phyloP scores from a whole-genome alignment of 2,797 vertebrate species.

The Perodicticus potto region DNA sequence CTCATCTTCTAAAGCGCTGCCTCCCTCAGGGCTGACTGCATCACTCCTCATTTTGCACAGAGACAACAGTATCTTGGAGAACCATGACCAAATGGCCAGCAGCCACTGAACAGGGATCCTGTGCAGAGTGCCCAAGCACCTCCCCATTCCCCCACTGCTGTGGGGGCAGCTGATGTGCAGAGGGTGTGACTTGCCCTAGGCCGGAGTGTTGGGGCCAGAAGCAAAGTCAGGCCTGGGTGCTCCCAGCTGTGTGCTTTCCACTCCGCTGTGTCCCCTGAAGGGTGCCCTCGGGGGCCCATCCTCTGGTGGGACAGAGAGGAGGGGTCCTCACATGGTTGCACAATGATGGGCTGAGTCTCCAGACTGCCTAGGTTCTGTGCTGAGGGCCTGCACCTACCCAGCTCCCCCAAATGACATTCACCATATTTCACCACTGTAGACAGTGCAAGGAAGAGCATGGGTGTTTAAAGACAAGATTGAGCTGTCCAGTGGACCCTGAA shows the following conservation, averaged over 20 bases:
- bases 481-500: background rate
- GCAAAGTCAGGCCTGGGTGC: background rate
- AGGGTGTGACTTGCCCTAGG: background rate
- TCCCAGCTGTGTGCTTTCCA: background rate
- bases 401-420: rapidly evolving
- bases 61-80: background rate
- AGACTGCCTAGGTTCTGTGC: background rate
- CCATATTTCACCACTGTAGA: background rate
- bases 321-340: rapidly evolving
- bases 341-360: background rate
- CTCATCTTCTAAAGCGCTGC: background rate
- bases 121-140: background rate
- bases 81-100: background rate
- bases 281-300: rapidly evolving
- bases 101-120: background rate
- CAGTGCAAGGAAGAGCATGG: background rate
- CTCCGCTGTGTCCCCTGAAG: background rate
- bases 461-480: background rate
- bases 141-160: background rate
- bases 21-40: rapidly evolving
- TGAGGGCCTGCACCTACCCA: rapidly evolving
- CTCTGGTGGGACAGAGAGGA: background rate
- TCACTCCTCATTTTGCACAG: background rate
- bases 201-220: rapidly evolving
- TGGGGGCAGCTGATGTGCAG: background rate